These are phyloP conservation scores for Scomberomorus guttatus DNA, from an alignment of 2,797 vertebrate genomes.

Conservation along the genomic window DNA sequence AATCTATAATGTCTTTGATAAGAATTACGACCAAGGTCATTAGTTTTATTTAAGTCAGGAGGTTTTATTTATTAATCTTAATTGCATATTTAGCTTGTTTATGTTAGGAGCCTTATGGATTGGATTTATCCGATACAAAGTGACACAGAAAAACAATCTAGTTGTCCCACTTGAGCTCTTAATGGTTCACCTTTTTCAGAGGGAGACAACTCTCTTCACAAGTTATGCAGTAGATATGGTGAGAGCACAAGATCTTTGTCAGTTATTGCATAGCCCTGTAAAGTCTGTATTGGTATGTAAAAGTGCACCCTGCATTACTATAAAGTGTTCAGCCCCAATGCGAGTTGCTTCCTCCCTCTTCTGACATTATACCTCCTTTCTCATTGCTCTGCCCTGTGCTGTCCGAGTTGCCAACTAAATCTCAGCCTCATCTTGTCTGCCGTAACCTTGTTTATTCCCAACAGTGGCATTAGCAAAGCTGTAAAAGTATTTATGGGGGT, in stretches of 20 bases:
- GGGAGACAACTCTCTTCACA: background rate
- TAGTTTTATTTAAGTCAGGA: constrained; percentile 55
- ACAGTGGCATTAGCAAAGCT: constrained; percentile 85
- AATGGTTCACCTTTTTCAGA: constrained; percentile 25
- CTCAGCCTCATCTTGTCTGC: constrained; percentile 81
- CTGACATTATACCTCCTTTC: constrained; percentile 54
- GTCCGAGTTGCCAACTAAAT: constrained; percentile 81
- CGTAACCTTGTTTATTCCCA: constrained; percentile 89
- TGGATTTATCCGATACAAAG: constrained; percentile 5
- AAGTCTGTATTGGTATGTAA: constrained; percentile 53
- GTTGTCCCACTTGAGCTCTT: constrained; percentile 28
- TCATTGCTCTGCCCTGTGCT: constrained; percentile 66
- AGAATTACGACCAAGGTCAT: constrained; percentile 80
- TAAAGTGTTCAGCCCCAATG: constrained; percentile 60
- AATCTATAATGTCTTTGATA: constrained; percentile 80
- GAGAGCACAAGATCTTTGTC: constrained; percentile 22
- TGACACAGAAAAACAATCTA: constrained; percentile 13
- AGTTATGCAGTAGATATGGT: constrained; percentile 19
- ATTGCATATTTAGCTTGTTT: constrained; percentile 46
- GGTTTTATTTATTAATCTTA: constrained; percentile 57
- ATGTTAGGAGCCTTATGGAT: constrained; percentile 3
- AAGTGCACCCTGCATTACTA: constrained; percentile 51
- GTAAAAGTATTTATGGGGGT: constrained; percentile 88
- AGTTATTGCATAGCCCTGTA: constrained; percentile 44
- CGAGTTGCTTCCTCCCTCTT: constrained; percentile 38